Evolutionary conservation across 2,113 vertebrate species (phyloP).

Genomic region (Hemichromis elongatus): DNA sequence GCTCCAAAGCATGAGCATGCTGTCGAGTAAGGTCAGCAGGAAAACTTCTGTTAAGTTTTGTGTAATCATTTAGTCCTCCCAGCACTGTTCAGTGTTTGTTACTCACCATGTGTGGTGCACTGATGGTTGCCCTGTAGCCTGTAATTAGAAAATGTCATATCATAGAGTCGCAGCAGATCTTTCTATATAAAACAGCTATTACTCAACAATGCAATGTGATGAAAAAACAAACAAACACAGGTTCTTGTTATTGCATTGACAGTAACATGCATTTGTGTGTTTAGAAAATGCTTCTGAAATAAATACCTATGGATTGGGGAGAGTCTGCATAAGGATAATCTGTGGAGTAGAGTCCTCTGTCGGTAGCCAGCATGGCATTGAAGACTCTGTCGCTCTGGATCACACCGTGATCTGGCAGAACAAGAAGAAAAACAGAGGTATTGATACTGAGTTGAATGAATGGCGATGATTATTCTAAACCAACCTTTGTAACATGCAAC

Average conservation of each 20-base stretch:
- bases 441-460: background rate
- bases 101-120: conserved; percentile 90
- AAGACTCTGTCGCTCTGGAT: conserved; percentile 81
- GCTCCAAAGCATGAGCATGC: conserved; percentile 86
- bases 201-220: background rate
- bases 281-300: background rate
- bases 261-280: background rate
- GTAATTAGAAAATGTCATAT: conserved; percentile 3
- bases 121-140: conserved; percentile 91
- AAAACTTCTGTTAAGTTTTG: background rate
- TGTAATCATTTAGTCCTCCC: background rate
- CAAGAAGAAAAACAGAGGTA: background rate
- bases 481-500: background rate
- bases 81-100: background rate
- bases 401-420: conserved; percentile 81
- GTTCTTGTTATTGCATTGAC: background rate
- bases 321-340: conserved; percentile 86
- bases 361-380: conserved; percentile 80
- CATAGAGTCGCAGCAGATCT: background rate
- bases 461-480: background rate
- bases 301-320: conserved; percentile 84
- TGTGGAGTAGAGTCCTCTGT: conserved; percentile 81
- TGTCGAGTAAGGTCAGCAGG: conserved; percentile 31
- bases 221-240: background rate
- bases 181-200: background rate